Evolutionary conservation across 1,140 invertebrate genomes (phyloP).

Genomic region (Drosophila suzukii): DNA sequence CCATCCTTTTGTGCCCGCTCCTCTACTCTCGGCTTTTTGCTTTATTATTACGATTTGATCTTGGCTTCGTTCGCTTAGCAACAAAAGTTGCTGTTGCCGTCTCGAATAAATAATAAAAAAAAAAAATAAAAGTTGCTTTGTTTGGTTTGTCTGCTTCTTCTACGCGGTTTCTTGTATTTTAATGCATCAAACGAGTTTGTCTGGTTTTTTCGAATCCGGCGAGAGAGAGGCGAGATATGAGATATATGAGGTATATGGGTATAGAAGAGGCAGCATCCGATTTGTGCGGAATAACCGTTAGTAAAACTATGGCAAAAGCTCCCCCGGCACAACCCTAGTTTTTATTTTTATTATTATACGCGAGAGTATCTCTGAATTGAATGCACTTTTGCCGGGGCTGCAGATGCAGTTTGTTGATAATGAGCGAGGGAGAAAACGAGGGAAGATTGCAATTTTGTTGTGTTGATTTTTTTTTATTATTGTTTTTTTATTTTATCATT

Average conservation of each 20-base stretch:
- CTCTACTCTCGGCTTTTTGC: slow-evolving; percentile 14
- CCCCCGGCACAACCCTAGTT: slow-evolving; percentile 30
- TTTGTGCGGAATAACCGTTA: slow-evolving; percentile 42
- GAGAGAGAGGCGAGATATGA: slow-evolving; percentile 1
- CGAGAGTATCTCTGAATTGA: neutral
- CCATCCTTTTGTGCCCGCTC: neutral
- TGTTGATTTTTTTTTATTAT: slow-evolving; percentile 2
- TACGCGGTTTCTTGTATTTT: slow-evolving; percentile 44
- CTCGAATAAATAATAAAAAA: slow-evolving; percentile 23
- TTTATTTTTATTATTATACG: slow-evolving; percentile 11
- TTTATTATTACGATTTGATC: slow-evolving; percentile 64
- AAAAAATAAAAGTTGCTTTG: slow-evolving; percentile 48
- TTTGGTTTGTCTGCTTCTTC: slow-evolving; percentile 50
- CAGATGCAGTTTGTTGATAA: slow-evolving; percentile 6
- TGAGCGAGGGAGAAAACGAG: neutral
- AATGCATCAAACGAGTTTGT: slow-evolving; percentile 67
- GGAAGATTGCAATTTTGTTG: slow-evolving; percentile 12
- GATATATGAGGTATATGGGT: neutral
- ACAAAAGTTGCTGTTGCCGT: slow-evolving; percentile 57
- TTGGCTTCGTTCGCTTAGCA: slow-evolving; percentile 70
- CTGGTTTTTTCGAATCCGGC: slow-evolving; percentile 50
- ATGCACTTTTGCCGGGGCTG: slow-evolving; percentile 33
- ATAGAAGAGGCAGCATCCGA: slow-evolving; percentile 4
- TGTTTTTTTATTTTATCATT: slow-evolving; percentile 2
- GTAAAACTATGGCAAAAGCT: slow-evolving; percentile 21